phyloP scores from a whole-genome alignment of 1,140 invertebrate genomes.

The Heliconius congener region DNA sequence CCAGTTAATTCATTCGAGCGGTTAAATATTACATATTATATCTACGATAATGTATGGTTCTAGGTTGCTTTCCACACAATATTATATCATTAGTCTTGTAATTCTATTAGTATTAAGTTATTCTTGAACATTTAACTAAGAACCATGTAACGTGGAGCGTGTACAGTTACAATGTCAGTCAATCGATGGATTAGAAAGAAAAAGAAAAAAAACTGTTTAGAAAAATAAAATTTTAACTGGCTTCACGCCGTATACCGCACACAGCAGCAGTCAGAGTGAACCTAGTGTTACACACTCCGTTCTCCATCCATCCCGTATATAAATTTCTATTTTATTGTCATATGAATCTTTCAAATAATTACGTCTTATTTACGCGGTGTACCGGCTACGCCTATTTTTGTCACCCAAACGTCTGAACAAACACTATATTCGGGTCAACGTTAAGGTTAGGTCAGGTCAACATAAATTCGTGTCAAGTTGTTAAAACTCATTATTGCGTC shows the following conservation, averaged over 20 bases:
- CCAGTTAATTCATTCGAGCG: too few species aligned
- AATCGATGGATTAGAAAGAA: not conserved
- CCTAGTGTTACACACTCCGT: too few species aligned
- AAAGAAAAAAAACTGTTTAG: too few species aligned
- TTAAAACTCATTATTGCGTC: slow-evolving; percentile 34
- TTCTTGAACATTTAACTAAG: slow-evolving; percentile 12
- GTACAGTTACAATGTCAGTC: not conserved
- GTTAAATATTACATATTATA: too few species aligned
- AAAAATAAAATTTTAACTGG: too few species aligned
- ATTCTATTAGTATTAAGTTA: slow-evolving; percentile 9
- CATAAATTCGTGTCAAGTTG: slow-evolving; percentile 38
- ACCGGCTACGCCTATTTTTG: slow-evolving; percentile 37
- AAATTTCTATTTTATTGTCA: not conserved
- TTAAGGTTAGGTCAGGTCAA: slow-evolving; percentile 45
- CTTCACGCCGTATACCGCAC: too few species aligned
- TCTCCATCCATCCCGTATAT: too few species aligned
- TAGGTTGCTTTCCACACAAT: not conserved
- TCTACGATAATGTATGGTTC: not conserved
- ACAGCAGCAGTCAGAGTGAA: too few species aligned
- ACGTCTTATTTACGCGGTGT: slow-evolving; percentile 27
- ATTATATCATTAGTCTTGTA: slow-evolving; percentile 3
- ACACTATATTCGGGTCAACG: slow-evolving; percentile 42
- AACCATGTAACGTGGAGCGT: not conserved
- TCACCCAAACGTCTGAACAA: slow-evolving; percentile 42
- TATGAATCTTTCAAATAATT: not conserved